These are phyloP conservation scores for Muricea muricata DNA, from an alignment of 92 coral and sea anemone species.

Conservation along the genomic window DNA sequence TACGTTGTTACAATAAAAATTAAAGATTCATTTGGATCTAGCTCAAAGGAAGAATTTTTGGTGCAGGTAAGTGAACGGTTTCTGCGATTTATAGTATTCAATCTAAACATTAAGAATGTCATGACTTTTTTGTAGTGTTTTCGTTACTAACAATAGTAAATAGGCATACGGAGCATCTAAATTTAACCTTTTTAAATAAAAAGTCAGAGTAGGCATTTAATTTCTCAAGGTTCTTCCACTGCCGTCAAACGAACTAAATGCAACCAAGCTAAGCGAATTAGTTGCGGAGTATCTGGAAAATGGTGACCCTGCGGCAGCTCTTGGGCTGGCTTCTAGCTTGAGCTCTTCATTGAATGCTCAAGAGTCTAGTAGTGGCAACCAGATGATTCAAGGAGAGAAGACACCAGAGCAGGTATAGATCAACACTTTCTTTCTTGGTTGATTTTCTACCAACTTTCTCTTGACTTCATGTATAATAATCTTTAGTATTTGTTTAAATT, in stretches of 20 bases:
- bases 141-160: too few relatives aligned
- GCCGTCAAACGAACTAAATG: background rate
- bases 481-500: background rate
- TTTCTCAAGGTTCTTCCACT: background rate
- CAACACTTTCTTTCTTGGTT: background rate
- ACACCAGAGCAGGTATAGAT: background rate
- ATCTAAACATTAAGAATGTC: too few relatives aligned
- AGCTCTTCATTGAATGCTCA: background rate
- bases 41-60: background rate
- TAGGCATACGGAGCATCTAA: too few relatives aligned
- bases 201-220: too few relatives aligned
- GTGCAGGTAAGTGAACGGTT: slow-evolving; percentile 55
- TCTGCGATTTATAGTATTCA: too few relatives aligned
- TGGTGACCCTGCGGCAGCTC: background rate
- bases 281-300: background rate
- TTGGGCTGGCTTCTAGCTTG: background rate
- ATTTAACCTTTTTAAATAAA: too few relatives aligned
- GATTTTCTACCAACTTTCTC: too few relatives aligned
- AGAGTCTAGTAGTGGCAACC: background rate
- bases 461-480: too few relatives aligned
- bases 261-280: background rate
- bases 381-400: background rate
- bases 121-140: too few relatives aligned
- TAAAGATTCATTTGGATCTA: slow-evolving; percentile 62
- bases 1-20: slow-evolving; percentile 48